Evolutionary conservation across 2,797 vertebrate genomes (phyloP), one percentile per base, ranked within the genome.

Genomic region (Erethizon dorsatum): DNA sequence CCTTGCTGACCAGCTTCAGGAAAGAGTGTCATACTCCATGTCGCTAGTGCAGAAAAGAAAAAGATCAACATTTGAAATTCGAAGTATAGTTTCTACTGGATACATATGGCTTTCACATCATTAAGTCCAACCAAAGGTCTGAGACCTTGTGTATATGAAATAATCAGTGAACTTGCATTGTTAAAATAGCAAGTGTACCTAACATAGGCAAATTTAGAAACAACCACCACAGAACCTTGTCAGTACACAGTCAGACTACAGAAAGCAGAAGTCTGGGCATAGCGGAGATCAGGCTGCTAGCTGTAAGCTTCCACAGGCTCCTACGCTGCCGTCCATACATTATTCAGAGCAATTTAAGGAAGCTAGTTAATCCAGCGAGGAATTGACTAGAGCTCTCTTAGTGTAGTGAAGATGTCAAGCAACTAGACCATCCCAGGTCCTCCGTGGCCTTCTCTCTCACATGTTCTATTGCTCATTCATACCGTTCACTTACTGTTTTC

Each of bases 161-260:
- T 37, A 89, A 45, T 95, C 57, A 33, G 52, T 80, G 57, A 94
- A 90, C 20, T 41, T 33, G 41, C 1, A 6, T 73, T 71, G 22
- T 82, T 88, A 33, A 71, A 84, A 78, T 56, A 88, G 6, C 59
- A 61, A 2, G 33, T 37, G 1, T 17, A 50, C 33, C 50, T 85
- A n/a, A 84, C 24, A 45, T n/a, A 82, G 90, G 65, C 75, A 90
- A 28, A 87, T 83, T 54, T 69, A 17, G 87, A 47, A 37, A 63
- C 91, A 75, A 75, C 37, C 11, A 65, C 26, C 65, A 33, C 17
- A 52, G 75, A 31, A 24, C 33, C 11, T 47, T 22, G 8, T 22
- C 37, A 37, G n/a, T 47, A 45, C 41, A 75, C 9, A 65, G 5
- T 79, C 79, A 5, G 0, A 59, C 28, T 69, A 37, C n/a, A 28